A percentile compares a stretch with the other conserved stretches of the same genome.
Evolutionary conservation across 1,140 invertebrate species (phyloP).

Genomic region (Stegodyphus dumicola): DNA sequence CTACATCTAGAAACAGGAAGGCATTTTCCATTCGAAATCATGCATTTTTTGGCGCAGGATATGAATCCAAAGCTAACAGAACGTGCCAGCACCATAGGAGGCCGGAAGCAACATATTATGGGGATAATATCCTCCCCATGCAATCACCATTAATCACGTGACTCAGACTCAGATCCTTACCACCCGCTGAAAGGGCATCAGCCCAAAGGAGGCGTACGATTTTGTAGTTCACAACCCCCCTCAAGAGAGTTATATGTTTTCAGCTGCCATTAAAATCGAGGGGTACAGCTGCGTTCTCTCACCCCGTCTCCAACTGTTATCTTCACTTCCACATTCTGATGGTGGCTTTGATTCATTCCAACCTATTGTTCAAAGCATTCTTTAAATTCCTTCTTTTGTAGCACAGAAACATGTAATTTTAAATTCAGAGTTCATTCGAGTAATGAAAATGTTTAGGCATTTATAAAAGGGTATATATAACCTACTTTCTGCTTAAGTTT

Average conservation of each 20-base stretch:
- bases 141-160: conserved; percentile 40
- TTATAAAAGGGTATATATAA: too few species aligned
- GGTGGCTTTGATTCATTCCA: neutral
- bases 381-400: too few species aligned
- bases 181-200: neutral
- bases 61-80: too few species aligned
- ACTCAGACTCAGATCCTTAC: conserved; percentile 10
- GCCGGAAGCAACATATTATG: conserved; percentile 30
- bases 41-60: too few species aligned
- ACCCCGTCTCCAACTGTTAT: neutral
- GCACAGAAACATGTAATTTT: too few species aligned
- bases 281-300: neutral
- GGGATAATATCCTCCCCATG: conserved; percentile 15
- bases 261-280: neutral
- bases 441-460: too few species aligned
- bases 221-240: neutral
- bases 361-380: too few species aligned
- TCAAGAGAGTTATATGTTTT: neutral
- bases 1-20: too few species aligned
- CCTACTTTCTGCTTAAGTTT: too few species aligned
- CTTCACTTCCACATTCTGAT: neutral
- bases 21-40: too few species aligned
- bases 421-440: too few species aligned
- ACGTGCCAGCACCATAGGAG: too few species aligned
- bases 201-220: neutral